Conservation (phyloP, 2,888 invertebrate species). For the Drosophila stalkeri region DNA sequence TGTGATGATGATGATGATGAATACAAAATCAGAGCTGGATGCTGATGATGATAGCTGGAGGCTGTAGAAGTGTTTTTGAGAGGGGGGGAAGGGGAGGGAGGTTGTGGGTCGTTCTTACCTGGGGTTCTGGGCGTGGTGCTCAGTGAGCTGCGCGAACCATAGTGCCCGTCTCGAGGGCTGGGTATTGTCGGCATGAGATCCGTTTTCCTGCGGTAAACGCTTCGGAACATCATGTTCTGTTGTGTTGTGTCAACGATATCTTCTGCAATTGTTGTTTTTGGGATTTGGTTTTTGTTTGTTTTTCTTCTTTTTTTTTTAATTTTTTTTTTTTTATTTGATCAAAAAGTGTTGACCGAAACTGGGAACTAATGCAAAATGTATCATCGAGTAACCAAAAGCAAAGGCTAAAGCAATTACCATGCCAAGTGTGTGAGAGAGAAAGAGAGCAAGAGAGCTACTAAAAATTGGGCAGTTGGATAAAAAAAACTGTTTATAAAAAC, state of each 20-base stretch:
- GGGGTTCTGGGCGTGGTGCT: slow-evolving; percentile 85
- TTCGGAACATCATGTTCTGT: slow-evolving; percentile 88
- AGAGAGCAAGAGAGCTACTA: slow-evolving; percentile 37
- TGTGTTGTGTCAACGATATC: slow-evolving; percentile 85
- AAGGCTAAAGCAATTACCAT: slow-evolving; percentile 60
- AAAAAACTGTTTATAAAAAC: slow-evolving; percentile 15
- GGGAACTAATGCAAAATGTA: slow-evolving; percentile 62
- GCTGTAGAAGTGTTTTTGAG: slow-evolving; percentile 23
- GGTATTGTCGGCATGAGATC: slow-evolving; percentile 96
- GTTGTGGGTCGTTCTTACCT: slow-evolving; percentile 81
- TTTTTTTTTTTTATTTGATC: slow-evolving; percentile 21
- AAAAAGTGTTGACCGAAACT: slow-evolving; percentile 39
- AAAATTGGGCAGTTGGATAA: slow-evolving; percentile 25
- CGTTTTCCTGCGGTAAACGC: slow-evolving; percentile 93
- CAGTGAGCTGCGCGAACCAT: slow-evolving; percentile 86
- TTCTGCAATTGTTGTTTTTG: slow-evolving; percentile 82
- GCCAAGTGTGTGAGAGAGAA: slow-evolving; percentile 40
- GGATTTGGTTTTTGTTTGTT: slow-evolving; percentile 36
- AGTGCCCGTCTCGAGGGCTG: slow-evolving; percentile 88
- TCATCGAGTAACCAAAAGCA: slow-evolving; percentile 68
- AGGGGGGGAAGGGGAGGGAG: slow-evolving; percentile 9
- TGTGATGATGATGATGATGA: slow-evolving; percentile 12
- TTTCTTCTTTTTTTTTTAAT: slow-evolving; percentile 1
- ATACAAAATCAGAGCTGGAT: slow-evolving; percentile 15
- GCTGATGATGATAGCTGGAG: slow-evolving; percentile 12